Evolutionary conservation across 2,888 invertebrate species (phyloP).

Genomic region (Fabriciana adippe): DNA sequence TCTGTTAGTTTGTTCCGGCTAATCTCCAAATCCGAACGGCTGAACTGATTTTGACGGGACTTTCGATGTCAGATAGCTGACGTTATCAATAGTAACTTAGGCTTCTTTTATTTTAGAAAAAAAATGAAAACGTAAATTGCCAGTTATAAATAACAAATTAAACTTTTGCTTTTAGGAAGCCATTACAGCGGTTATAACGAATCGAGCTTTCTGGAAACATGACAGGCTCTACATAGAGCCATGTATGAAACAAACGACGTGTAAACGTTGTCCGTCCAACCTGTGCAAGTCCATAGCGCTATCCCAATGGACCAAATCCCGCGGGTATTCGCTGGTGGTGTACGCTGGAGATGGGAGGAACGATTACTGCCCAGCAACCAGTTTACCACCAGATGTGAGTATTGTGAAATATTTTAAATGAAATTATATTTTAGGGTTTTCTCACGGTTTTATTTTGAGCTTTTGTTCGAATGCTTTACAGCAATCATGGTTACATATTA

Average conservation of each 20-base stretch:
- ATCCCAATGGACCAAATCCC: conserved; percentile 54
- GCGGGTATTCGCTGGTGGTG: conserved; percentile 49
- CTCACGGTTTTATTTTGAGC: no score
- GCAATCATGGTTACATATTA: no score
- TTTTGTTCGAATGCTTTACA: no score
- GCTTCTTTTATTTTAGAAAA: no score
- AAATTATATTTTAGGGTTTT: no score
- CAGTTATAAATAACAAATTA: no score
- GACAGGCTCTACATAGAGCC: conserved; percentile 71
- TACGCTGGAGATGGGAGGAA: conserved; percentile 72
- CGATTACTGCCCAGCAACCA: conserved; percentile 67
- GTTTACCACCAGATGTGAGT: conserved; percentile 60
- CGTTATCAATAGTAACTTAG: no score
- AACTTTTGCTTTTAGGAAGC: conserved; percentile 52
- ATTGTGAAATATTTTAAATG: neutral
- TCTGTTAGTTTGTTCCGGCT: no score
- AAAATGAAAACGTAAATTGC: no score
- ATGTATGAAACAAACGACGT: conserved; percentile 63
- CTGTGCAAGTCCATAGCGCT: conserved; percentile 72
- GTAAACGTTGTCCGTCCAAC: conserved; percentile 64
- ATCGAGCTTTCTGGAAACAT: conserved; percentile 65
- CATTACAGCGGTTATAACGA: conserved; percentile 63
- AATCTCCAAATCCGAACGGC: no score
- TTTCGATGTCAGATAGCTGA: no score
- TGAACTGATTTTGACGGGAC: no score